These are phyloP conservation scores for Coenobita brevimanus DNA, from an alignment of 1,140 invertebrate species.

Conservation along the genomic window DNA sequence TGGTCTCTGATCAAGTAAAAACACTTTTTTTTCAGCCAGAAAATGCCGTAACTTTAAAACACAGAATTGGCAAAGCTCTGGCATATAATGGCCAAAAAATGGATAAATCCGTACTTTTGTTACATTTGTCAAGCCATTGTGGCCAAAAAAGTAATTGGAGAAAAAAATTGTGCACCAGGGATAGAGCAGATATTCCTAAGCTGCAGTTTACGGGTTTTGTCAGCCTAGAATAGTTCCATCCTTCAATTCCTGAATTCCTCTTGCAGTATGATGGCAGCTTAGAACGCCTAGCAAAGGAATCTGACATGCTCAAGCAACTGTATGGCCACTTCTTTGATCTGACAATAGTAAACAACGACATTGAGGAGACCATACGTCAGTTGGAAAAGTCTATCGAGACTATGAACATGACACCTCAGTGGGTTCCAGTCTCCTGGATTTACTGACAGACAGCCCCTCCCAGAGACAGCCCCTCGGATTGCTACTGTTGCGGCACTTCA, in stretches of 20 bases:
- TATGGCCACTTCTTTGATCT: slow-evolving; percentile 99
- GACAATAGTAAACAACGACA: slow-evolving; percentile 99
- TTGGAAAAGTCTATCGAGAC: slow-evolving; percentile 93
- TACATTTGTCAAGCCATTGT: no score
- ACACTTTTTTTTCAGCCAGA: no score
- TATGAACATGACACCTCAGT: slow-evolving; percentile 92
- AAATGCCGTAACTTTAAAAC: no score
- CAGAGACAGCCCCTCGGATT: slow-evolving; percentile 68
- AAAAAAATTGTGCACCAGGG: no score
- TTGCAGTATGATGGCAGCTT: slow-evolving; percentile 95
- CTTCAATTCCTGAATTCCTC: slow-evolving; percentile 70
- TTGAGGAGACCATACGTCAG: slow-evolving; percentile 96
- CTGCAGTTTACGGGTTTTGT: no score
- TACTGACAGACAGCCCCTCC: slow-evolving; percentile 81
- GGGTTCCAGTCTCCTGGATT: slow-evolving; percentile 94
- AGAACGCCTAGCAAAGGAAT: slow-evolving; percentile 95
- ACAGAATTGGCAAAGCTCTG: no score
- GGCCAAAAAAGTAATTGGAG: no score
- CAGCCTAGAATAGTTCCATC: no score
- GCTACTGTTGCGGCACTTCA: slow-evolving; percentile 69
- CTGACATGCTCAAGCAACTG: slow-evolving; percentile 93
- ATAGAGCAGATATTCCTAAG: no score
- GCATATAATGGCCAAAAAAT: no score
- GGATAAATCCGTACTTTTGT: no score
- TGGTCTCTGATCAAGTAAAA: no score